Evolutionary conservation across 1,140 invertebrate genomes (phyloP), one percentile per base, ranked within the genome.

Genomic region (Hermetia illucens): DNA sequence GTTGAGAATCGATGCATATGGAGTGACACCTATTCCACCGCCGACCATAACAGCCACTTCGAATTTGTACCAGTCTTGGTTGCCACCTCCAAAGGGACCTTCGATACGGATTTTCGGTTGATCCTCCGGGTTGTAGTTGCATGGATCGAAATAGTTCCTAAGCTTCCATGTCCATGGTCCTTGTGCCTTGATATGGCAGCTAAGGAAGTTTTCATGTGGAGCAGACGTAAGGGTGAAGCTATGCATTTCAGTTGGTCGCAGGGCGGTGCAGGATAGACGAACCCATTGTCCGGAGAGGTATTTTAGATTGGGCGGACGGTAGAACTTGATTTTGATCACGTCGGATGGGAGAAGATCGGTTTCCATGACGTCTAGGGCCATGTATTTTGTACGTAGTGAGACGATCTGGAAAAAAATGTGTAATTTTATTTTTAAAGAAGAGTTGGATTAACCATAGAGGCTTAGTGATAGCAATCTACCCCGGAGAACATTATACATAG

Each of bases 141-240:
- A 85, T 2, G 91, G 88, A 65, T 96, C 91, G 54, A 98, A 95
- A 52, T 92, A 93, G 59, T 95, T 94, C 25, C 94, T 71, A 2
- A 99, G 61, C 52, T 98, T 98, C 92, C 92, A 97, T 0, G 95
- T 98, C 94, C 94, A 99, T 0, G 94, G 95, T 1, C 95, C 95
- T 58, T 95, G 90, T 0, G 91, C 91, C 63, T 98, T 95, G 43
- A 99, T 97, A 58, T 98, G 94, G 47, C 95, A 90, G 2, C 90
- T 94, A 1, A 99, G 66, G 51, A 84, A 94, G 61, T 97, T 95
- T 58, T 98, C 92, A 51, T 98, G 94, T 0, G 95, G 95, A 2
- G 93, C 93, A 10, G 94, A 98, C 1, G 95, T 98, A 30, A 99
- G 61, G 0, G 95, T 98, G 52, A 99, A 96, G 1, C 93, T 94